phyloP scores from a whole-genome alignment of 1,140 invertebrate genomes.

The Saxidomus purpurata region DNA sequence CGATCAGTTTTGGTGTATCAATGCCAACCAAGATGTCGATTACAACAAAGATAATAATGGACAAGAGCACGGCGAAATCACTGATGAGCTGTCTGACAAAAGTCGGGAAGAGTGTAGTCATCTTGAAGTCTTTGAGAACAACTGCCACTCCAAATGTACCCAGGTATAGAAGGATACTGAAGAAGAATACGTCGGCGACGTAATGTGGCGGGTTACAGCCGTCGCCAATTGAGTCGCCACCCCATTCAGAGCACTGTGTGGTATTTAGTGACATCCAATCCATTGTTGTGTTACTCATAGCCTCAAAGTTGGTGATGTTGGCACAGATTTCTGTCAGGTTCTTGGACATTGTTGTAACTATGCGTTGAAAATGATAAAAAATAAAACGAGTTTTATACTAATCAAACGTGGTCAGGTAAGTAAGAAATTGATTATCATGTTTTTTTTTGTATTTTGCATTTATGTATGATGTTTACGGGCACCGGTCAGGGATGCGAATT shows the following conservation, averaged over 20 bases:
- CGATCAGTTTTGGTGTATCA: constrained; percentile 97
- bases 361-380: too few relatives aligned
- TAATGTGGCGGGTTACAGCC: constrained; percentile 88
- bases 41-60: constrained; percentile 96
- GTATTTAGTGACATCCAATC: constrained; percentile 49
- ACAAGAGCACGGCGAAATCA: constrained; percentile 99
- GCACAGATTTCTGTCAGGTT: constrained; percentile 44
- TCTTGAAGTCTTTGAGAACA: constrained; percentile 96
- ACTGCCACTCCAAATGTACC: constrained; percentile 97
- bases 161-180: constrained; percentile 97
- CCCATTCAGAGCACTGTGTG: constrained; percentile 86
- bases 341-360: background rate
- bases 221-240: constrained; percentile 92
- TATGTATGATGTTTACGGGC: too few relatives aligned
- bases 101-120: constrained; percentile 96
- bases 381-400: too few relatives aligned
- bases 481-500: too few relatives aligned
- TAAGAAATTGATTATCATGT: too few relatives aligned
- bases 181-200: constrained; percentile 94
- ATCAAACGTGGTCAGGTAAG: too few relatives aligned
- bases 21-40: constrained; percentile 95
- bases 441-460: too few relatives aligned
- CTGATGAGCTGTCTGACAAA: constrained; percentile 94
- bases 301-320: constrained; percentile 53
- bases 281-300: constrained; percentile 35